These are phyloP conservation scores for Anseranas semipalmata DNA, from an alignment of 2,113 vertebrate genomes.

Conservation along the genomic window DNA sequence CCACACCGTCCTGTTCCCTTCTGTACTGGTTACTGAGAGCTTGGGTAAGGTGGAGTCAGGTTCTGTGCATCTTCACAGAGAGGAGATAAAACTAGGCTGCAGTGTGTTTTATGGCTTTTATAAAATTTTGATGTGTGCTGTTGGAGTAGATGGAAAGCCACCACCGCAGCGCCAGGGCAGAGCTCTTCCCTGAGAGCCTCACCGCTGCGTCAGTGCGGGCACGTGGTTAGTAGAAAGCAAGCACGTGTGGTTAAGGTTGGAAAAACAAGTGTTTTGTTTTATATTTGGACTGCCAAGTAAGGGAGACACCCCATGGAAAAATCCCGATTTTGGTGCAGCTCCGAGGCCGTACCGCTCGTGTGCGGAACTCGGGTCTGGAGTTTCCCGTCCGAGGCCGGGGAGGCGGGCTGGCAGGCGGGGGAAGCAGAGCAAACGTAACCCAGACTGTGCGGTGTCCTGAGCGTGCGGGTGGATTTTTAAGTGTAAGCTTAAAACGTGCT, in stretches of 20 bases:
- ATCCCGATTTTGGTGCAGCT: neutral
- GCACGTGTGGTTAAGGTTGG: neutral
- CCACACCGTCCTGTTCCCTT: neutral
- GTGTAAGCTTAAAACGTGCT: neutral
- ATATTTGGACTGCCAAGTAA: neutral
- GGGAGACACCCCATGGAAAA: neutral
- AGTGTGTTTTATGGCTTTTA: neutral
- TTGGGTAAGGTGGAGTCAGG: neutral
- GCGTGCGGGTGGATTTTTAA: neutral
- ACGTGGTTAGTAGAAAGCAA: neutral
- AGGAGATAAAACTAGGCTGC: conserved; percentile 6
- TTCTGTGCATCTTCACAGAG: conserved; percentile 22
- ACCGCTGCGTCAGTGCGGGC: conserved; percentile 2
- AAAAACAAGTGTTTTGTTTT: neutral
- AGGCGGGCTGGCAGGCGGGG: neutral
- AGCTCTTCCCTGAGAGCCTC: neutral
- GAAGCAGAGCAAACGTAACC: neutral
- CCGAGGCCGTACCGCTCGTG: neutral
- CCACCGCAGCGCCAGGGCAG: neutral
- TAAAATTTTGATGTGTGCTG: neutral
- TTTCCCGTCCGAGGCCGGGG: neutral
- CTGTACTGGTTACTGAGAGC: neutral
- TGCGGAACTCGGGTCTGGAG: neutral
- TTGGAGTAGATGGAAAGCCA: conserved; percentile 5
- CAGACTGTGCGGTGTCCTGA: neutral